These are phyloP conservation scores for Myopa testacea DNA, from an alignment of 2,888 invertebrate species.

Conservation along the genomic window DNA sequence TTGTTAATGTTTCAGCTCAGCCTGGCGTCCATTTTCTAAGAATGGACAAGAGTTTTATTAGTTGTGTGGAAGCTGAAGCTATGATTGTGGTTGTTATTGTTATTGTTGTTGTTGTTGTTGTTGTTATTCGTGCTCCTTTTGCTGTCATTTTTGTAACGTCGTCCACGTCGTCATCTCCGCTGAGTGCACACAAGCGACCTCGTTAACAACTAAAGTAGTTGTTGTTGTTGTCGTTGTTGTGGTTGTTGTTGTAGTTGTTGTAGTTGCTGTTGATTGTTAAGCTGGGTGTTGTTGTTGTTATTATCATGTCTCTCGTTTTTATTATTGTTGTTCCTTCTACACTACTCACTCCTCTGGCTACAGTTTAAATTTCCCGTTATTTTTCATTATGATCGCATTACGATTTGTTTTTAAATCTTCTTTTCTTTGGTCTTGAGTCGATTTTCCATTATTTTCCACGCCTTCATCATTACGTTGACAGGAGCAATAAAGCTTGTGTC, in stretches of 20 bases:
- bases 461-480: constrained; percentile 36
- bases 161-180: constrained; percentile 49
- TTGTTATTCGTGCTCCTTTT: constrained; percentile 25
- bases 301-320: constrained; percentile 50
- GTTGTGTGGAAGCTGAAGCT: too few species aligned
- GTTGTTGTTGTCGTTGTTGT: constrained; percentile 44
- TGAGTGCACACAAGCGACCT: constrained; percentile 57
- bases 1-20: neutral
- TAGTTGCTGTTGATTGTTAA: constrained; percentile 21
- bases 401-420: neutral
- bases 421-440: neutral
- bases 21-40: neutral
- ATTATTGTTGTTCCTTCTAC: constrained; percentile 17
- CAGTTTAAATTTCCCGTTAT: constrained; percentile 31
- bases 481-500: too few species aligned
- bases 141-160: neutral
- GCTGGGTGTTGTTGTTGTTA: constrained; percentile 27
- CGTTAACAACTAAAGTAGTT: constrained; percentile 49
- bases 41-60: neutral
- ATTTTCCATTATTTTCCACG: neutral
- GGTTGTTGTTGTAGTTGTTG: constrained; percentile 43
- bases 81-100: neutral
- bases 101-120: neutral
- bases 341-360: too few species aligned
- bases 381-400: constrained; percentile 19